Conservation (phyloP, 1,140 invertebrate genomes). For the Drosophila ercepeae region DNA sequence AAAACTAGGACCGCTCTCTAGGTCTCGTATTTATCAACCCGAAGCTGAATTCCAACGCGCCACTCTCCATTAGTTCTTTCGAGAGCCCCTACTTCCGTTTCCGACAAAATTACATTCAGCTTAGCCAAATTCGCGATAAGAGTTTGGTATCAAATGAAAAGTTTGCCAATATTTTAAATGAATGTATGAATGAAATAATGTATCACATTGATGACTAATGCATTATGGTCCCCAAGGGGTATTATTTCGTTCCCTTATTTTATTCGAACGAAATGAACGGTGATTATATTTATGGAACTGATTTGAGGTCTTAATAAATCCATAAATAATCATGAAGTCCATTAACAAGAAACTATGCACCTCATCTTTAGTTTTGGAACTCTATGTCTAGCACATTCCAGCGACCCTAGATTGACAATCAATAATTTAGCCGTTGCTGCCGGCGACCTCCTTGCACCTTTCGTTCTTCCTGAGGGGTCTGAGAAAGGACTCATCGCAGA, state of each 20-base stretch:
- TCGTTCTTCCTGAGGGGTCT: not conserved
- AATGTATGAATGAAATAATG: too few species aligned
- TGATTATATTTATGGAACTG: not conserved
- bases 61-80: constrained; percentile 5
- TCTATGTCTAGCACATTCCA: constrained; percentile 1
- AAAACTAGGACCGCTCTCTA: not conserved
- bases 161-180: constrained; percentile 22
- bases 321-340: constrained; percentile 8
- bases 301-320: not conserved
- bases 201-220: too few species aligned
- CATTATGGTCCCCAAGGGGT: too few species aligned
- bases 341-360: constrained; percentile 5
- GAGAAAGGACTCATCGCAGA: constrained; percentile 40
- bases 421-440: constrained; percentile 39
- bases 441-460: not conserved
- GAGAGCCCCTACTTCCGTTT: constrained; percentile 3
- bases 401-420: constrained; percentile 34
- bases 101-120: not conserved
- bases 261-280: too few species aligned
- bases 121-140: not conserved
- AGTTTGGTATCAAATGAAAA: constrained; percentile 7
- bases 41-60: not conserved
- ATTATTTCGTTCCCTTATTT: too few species aligned
- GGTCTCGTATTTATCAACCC: not conserved
- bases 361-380: constrained; percentile 11